Evolutionary conservation across 1,140 invertebrate species (phyloP), one percentile per base, ranked within the genome.

Genomic region (Globodera rostochiensis): DNA sequence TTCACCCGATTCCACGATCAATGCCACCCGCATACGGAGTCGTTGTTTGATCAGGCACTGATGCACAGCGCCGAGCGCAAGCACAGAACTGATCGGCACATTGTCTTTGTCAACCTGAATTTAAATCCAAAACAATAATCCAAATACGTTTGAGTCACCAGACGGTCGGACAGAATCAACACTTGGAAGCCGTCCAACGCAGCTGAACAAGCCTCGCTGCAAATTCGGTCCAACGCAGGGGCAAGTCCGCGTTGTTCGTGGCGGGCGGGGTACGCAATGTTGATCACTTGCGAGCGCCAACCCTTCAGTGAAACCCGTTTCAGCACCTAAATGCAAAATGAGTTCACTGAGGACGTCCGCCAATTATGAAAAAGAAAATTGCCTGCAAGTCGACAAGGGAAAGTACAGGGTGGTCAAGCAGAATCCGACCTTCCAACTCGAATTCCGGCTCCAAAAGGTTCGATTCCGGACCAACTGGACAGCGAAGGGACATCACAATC

Each of bases 1-100:
- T 80, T 89, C 88, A 50, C 88, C 88, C 67, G 88, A 89, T 70
- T 89, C 88, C 21, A 89, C 88, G 49, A 89, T 73, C 21, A 89
- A 77, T 13, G 88, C 88, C 36, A 88, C 86, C 60, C 97, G 98
- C 95, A 98, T 97, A 81, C 97, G 92, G 80, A 96, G 94, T 75
- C 97, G 93, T 70, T 95, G 94, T 90, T 97, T 95, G 87, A 99
- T 98, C 82, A 99, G 90, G 91, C 95, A 93, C 90, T 98, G 96
- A 92, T 99, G 97, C 13, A 95, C 94, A 46, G 95, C 95, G 73
- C 96, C 97, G 36, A 98, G 91, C 0, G 95, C 94, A 50, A 98
- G 90, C 53, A 98, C 91, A 46, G 84, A 83, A 50, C 83, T 86
- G 92, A 92, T 92, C 90, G 83, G 83, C 53, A 91, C 81, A 57